Evolutionary conservation across 2,797 vertebrate species (phyloP).

Genomic region (Pipistrellus pipistrellus): DNA sequence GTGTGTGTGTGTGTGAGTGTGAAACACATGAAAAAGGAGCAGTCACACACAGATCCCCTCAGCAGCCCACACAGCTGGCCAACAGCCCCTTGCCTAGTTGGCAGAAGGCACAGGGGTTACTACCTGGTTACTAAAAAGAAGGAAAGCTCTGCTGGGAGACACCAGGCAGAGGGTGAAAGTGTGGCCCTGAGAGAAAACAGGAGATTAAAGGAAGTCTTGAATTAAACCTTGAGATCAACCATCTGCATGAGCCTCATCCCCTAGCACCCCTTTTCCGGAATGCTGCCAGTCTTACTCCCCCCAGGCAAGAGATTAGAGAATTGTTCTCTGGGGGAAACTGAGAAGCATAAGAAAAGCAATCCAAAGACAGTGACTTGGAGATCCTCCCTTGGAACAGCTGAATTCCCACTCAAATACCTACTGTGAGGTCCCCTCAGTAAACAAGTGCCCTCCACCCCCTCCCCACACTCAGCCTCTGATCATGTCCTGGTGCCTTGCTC

Average conservation of each 20-base stretch:
- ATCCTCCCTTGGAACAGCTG: background rate
- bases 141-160: background rate
- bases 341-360: conserved; percentile 4
- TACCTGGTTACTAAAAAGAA: background rate
- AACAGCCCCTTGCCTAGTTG: background rate
- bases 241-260: too few relatives aligned
- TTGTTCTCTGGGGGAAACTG: background rate
- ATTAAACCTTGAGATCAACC: background rate
- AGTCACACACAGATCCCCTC: background rate
- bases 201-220: background rate
- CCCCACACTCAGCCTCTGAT: background rate
- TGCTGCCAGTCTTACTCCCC: background rate
- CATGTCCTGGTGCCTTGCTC: background rate
- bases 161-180: background rate
- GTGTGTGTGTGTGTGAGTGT: background rate
- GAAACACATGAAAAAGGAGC: background rate
- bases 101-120: background rate
- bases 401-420: background rate
- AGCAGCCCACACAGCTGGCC: background rate
- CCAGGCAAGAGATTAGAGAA: background rate
- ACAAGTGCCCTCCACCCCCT: background rate
- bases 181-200: background rate
- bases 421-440: background rate
- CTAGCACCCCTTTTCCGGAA: background rate
- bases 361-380: background rate